Conservation (phyloP, 2,888 invertebrate species). For the Apamea crenata region DNA sequence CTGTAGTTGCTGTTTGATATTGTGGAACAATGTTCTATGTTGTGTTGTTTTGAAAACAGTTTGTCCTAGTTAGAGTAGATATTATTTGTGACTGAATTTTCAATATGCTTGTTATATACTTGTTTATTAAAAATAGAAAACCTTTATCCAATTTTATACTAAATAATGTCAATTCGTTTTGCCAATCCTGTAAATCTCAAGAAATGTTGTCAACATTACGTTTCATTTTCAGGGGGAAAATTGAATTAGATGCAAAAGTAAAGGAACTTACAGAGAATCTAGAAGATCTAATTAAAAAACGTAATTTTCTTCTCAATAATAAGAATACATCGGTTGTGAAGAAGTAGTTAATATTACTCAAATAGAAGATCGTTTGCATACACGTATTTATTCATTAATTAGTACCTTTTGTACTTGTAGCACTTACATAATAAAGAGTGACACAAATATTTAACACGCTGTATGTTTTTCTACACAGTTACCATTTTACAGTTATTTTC, state of each 20-base stretch:
- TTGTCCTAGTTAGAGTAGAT: neutral
- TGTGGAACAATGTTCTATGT: neutral
- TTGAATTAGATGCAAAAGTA: constrained; percentile 71
- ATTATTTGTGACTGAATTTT: neutral
- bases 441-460: neutral
- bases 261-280: constrained; percentile 68
- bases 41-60: constrained; percentile 2
- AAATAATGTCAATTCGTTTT: neutral
- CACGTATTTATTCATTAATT: neutral
- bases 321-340: constrained; percentile 14
- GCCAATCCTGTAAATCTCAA: neutral
- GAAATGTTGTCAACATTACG: neutral
- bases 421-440: constrained; percentile 6
- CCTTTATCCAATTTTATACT: neutral
- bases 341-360: neutral
- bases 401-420: neutral
- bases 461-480: constrained; percentile 1
- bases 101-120: too few relatives aligned
- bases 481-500: neutral
- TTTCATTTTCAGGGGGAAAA: constrained; percentile 74
- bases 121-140: neutral
- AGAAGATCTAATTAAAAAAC: constrained; percentile 69
- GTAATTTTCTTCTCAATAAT: constrained; percentile 36
- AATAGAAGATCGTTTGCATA: neutral
- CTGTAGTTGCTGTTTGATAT: constrained; percentile 9